These are phyloP conservation scores for Tolypeutes matacus DNA, from an alignment of 2,797 vertebrate genomes.

Conservation along the genomic window DNA sequence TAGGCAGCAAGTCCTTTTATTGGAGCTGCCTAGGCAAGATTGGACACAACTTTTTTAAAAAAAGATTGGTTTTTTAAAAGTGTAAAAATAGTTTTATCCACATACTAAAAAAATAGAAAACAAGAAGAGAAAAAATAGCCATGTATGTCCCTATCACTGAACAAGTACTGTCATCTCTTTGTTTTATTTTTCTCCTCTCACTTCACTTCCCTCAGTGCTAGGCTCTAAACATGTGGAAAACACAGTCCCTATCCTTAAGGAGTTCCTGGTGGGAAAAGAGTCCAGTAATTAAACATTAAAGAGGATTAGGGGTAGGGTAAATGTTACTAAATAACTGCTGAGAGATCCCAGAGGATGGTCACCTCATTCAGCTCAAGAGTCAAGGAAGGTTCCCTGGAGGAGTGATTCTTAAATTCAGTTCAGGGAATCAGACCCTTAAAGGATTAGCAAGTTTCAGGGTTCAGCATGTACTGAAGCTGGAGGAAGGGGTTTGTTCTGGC, in stretches of 20 bases:
- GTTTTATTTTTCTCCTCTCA: not conserved
- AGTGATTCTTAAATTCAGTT: not conserved
- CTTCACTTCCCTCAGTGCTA: not conserved
- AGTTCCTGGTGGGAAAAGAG: not conserved
- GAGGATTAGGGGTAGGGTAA: not conserved
- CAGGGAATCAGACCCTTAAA: not conserved
- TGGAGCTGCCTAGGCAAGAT: not conserved
- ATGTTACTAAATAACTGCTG: not conserved
- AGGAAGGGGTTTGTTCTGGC: not conserved
- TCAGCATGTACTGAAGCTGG: not conserved
- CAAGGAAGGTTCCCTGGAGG: not conserved
- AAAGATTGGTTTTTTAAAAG: not conserved
- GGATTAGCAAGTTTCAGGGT: not conserved
- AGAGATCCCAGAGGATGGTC: not conserved
- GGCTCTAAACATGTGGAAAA: not conserved
- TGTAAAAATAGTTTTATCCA: slow-evolving; percentile 11
- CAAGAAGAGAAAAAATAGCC: slow-evolving; percentile 14
- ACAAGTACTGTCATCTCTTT: not conserved
- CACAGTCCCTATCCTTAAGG: not conserved
- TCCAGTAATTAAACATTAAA: not conserved
- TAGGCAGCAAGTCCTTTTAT: not conserved
- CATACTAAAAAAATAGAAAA: slow-evolving; percentile 45
- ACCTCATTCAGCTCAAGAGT: not conserved
- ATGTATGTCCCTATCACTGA: not conserved
- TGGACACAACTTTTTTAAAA: not conserved